phyloP scores from a whole-genome alignment of 2,113 vertebrate genomes.

The Crotalus viridis region DNA sequence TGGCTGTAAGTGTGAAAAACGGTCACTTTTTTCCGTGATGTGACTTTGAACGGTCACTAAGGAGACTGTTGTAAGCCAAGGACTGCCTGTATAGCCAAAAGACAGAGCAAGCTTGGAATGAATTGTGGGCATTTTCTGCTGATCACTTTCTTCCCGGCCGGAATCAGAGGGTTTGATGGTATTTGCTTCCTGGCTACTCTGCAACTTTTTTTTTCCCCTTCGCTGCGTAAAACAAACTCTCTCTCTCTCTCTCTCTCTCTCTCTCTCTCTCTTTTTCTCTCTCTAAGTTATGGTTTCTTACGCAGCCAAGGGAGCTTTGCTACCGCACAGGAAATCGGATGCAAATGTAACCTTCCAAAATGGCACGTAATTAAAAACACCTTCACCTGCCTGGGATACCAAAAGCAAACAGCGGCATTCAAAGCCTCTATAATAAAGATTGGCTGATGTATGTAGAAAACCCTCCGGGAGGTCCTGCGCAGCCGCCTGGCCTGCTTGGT shows the following conservation, averaged over 20 bases:
- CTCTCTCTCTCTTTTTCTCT: too few species aligned
- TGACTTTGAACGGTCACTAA: too few species aligned
- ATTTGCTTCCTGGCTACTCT: background rate
- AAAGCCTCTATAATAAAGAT: constrained; percentile 29
- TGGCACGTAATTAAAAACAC: constrained; percentile 41
- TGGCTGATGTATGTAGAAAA: constrained; percentile 40
- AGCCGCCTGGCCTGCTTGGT: background rate
- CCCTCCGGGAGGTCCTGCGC: constrained; percentile 17
- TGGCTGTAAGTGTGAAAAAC: too few species aligned
- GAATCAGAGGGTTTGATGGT: background rate
- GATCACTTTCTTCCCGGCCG: too few species aligned
- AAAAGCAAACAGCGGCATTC: constrained; percentile 62
- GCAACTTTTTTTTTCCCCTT: too few species aligned
- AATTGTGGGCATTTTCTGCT: background rate
- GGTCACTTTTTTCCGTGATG: too few species aligned
- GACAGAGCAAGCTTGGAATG: background rate
- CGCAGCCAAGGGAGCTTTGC: background rate
- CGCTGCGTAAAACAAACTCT: background rate
- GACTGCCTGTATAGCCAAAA: too few species aligned
- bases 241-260: too few species aligned
- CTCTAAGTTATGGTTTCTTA: background rate
- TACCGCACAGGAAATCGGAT: background rate
- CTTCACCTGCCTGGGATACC: constrained; percentile 32
- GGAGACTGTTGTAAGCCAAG: too few species aligned
- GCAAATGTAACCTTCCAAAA: constrained; percentile 70